Base-by-base conservation (phyloP, 2,113 vertebrate species). In the Rostratula benghalensis region DNA sequence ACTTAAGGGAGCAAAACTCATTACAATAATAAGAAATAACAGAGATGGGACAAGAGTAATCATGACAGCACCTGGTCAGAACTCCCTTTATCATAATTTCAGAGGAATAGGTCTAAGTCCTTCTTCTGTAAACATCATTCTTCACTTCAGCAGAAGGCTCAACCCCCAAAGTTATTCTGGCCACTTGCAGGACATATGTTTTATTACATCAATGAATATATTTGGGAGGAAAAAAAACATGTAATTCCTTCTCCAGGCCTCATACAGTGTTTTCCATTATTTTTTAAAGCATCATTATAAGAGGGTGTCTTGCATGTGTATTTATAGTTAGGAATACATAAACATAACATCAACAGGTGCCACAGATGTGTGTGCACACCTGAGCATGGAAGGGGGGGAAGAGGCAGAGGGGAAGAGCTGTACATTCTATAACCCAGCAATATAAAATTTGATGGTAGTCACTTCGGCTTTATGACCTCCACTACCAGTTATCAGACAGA, bases 1-100 rank as follows among this genome's bases (percentile, higher is more conserved):
- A 96, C 95, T 97, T 95, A 82, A 95, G 80, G 97, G 71, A 96
- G 83, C 87, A 98, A 96, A 96, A 94, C 56, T 94, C 92, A 92
- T 98, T 97, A 97, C 86, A 95, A 83, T 97, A 98, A 97, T 95
- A 96, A 96, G 95, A 96, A 98, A 88, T 57, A 96, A 96, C 83
- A 97, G 95, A 95, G 89, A 95, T 60, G 77, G 60, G 31, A 92
- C 90, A 95, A 97, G 83, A 74, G 70, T 83, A 82, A 92, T 92
- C 91, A 81, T 88, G 87, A 93, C 90, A 96, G 56, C 30, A 6
- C 51, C 91, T 96, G 74, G 53, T 94, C 90, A 97, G 92, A 97
- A 95, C 81, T 97, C 86, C 87, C 79, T 97, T 97, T 90, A 89
- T 96, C 93, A 85, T 94, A 41, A 95, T 91, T 97, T 96, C 87